Evolutionary conservation across 1,140 invertebrate genomes (phyloP).

Genomic region (Halyomorpha halys): DNA sequence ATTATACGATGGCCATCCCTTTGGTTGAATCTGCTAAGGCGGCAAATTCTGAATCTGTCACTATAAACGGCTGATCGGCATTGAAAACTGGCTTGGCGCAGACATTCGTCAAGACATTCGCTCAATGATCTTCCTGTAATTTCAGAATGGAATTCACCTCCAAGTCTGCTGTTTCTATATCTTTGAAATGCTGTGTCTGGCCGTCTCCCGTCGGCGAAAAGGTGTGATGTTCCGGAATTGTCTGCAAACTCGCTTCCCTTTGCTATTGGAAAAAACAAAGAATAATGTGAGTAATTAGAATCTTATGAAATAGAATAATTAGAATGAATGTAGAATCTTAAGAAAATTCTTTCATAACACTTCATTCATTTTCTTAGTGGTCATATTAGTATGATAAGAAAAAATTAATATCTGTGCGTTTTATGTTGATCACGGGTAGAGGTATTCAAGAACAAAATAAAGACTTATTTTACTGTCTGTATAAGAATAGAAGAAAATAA

Average conservation of each 20-base stretch:
- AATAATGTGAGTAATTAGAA: too few relatives aligned
- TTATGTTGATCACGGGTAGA: too few relatives aligned
- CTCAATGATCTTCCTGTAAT: slow-evolving; percentile 73
- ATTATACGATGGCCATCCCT: slow-evolving; percentile 77
- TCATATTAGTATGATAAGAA: too few relatives aligned
- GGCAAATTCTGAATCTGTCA: slow-evolving; percentile 68
- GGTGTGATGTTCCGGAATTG: slow-evolving; percentile 65
- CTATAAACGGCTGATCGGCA: slow-evolving; percentile 80
- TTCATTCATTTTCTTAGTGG: too few relatives aligned
- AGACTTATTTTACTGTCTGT: too few relatives aligned
- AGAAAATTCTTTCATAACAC: too few relatives aligned
- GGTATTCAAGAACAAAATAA: too few relatives aligned
- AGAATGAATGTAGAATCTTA: too few relatives aligned
- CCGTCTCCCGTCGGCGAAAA: slow-evolving; percentile 64
- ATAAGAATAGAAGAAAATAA: too few relatives aligned
- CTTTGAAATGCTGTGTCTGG: slow-evolving; percentile 82
- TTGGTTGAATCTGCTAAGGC: slow-evolving; percentile 74
- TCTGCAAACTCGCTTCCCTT: slow-evolving; percentile 64
- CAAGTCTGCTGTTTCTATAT: slow-evolving; percentile 70
- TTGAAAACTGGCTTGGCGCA: slow-evolving; percentile 75
- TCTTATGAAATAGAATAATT: too few relatives aligned
- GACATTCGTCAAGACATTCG: slow-evolving; percentile 79
- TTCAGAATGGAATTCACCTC: slow-evolving; percentile 79
- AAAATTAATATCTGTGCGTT: too few relatives aligned
- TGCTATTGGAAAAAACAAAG: slow-evolving; percentile 26